Evolutionary conservation across 2,113 vertebrate genomes (phyloP), one percentile per base, ranked within the genome.

Genomic region (Plecturocebus donacophilus): DNA sequence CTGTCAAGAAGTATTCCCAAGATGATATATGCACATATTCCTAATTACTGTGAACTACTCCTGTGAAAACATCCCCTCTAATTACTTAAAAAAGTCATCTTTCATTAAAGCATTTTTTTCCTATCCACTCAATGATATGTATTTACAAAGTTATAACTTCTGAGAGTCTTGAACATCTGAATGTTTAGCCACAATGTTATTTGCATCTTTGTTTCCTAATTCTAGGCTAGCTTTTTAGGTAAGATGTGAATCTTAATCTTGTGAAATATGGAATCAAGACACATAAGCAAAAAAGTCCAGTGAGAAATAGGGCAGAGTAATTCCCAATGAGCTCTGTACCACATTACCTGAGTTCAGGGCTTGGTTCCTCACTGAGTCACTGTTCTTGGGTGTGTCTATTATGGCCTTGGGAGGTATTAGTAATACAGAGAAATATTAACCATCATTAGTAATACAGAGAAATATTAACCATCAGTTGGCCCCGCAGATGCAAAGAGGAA

Each of bases 1-100:
- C 97, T 98, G 90, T 97, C 68, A 96, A 83, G 95, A 98, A 96
- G 93, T 96, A 20, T 45, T 98, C 97, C 97, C 97, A 97, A 95
- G 96, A 95, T 98, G 92, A 96, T 96, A 90, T 96, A 97, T 79
- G 96, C 91, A 96, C 95, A 79, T 94, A 42, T 98, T 91, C 54
- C 88, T 97, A 96, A 95, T 98, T 97, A 97, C 88, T 38, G 19
- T 73, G 73, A 77, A 93, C 77, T 84, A 76, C 16, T 95, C 77
- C 95, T 87, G 73, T 71, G 87, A 86, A 95, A 91, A 68, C 54
- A 75, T 96, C 71, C 82, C 52, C 68, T 79, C 61, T 98, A 91
- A 97, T 96, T 97, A 94, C 84, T 86, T 95, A 47, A 86, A 94
- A 95, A 96, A 92, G 56, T 96, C 82, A 86, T 92, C 93, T 97